These are phyloP conservation scores for Dendrocopos noguchii DNA, from an alignment of 2,113 vertebrate genomes.

Conservation along the genomic window DNA sequence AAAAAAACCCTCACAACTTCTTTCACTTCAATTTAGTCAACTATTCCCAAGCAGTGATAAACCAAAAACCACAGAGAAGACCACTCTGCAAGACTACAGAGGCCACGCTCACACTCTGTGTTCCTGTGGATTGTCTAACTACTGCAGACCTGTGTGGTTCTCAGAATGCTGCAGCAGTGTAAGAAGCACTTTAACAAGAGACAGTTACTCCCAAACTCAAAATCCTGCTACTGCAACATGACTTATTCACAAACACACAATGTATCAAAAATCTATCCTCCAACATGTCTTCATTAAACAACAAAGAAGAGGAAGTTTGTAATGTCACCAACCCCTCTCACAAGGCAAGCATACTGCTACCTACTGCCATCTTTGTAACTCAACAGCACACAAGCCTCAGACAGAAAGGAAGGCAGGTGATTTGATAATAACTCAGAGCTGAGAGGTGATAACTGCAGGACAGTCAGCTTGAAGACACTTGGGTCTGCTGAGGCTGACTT, in stretches of 20 bases:
- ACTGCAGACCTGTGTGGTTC: neutral
- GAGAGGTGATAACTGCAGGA: neutral
- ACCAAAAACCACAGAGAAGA: fast-evolving
- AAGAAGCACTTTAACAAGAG: neutral
- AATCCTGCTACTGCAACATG: neutral
- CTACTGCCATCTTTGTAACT: neutral
- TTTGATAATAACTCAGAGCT: neutral
- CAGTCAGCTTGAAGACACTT: neutral
- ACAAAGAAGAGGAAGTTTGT: neutral
- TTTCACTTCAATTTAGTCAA: neutral
- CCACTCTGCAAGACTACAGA: neutral
- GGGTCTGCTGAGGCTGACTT: neutral
- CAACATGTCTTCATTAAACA: neutral
- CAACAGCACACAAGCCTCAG: neutral
- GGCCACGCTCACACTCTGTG: neutral
- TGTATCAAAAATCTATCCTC: neutral
- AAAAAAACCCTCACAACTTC: neutral
- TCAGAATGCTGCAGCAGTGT: neutral
- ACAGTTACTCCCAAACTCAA: neutral
- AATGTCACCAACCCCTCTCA: neutral
- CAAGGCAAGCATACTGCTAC: neutral
- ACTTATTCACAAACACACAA: neutral
- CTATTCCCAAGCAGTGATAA: neutral
- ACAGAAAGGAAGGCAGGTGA: neutral
- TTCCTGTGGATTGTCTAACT: neutral